Evolutionary conservation across 2,113 vertebrate genomes (phyloP).

Genomic region (Podarcis cretensis): DNA sequence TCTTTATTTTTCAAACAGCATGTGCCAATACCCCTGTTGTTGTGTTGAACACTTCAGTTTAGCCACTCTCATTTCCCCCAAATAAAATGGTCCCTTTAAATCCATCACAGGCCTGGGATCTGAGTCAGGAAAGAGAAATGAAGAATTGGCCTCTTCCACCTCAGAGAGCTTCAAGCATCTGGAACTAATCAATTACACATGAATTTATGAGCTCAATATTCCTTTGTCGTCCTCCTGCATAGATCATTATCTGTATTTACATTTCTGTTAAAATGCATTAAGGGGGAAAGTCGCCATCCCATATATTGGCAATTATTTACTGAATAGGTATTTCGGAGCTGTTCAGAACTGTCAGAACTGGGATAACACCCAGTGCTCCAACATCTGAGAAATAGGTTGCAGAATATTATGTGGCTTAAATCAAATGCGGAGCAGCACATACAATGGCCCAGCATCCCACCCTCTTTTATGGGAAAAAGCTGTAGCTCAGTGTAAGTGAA

Average conservation of each 20-base stretch:
- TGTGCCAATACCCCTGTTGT: not conserved
- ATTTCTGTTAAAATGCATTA: slow-evolving; percentile 28
- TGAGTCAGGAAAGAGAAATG: not conserved
- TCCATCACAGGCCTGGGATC: not conserved
- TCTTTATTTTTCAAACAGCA: not conserved
- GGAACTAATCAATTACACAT: slow-evolving; percentile 20
- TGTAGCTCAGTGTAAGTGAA: not conserved
- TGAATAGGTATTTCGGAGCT: slow-evolving; percentile 10
- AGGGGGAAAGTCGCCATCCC: not conserved
- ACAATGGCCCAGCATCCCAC: no score
- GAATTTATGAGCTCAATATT: slow-evolving; percentile 26
- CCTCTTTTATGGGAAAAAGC: not conserved
- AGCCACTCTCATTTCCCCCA: slow-evolving; percentile 33
- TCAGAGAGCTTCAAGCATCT: slow-evolving; percentile 32
- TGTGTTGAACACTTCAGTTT: not conserved
- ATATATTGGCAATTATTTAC: slow-evolving; percentile 13
- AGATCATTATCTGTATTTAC: slow-evolving; percentile 25
- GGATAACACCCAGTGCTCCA: not conserved
- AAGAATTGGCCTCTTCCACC: not conserved
- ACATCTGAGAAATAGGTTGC: not conserved
- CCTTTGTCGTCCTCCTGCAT: not conserved
- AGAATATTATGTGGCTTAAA: not conserved
- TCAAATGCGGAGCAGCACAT: not conserved
- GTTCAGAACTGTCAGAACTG: not conserved
- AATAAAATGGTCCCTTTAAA: slow-evolving; percentile 23